A percentile compares a stretch with the other conserved stretches of the same genome.
phyloP scores from a whole-genome alignment of 2,888 invertebrate species.

The Camptogramma bilineatum region DNA sequence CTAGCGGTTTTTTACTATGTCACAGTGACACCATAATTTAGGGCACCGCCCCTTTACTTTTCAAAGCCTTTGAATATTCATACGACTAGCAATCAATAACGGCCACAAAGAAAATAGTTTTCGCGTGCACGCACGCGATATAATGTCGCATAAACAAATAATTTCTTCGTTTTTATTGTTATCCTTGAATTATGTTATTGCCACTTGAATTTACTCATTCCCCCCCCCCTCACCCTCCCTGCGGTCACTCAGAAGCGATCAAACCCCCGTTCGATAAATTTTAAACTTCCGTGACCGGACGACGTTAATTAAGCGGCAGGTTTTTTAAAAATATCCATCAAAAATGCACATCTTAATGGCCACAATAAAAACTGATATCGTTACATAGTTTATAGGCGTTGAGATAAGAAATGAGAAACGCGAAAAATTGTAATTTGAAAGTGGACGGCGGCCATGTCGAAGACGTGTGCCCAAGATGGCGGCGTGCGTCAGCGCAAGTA shows the following conservation, averaged over 20 bases:
- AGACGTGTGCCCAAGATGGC: constrained; percentile 58
- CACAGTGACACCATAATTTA: constrained; percentile 84
- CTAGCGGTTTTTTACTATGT: constrained; percentile 78
- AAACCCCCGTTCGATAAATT: constrained; percentile 71
- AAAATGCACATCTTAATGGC: constrained; percentile 81
- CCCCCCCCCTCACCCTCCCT: constrained; percentile 47
- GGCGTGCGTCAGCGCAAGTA: constrained; percentile 48
- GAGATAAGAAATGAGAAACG: constrained; percentile 56
- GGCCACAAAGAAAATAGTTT: constrained; percentile 81
- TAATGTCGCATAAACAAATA: constrained; percentile 83
- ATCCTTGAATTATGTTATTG: constrained; percentile 70
- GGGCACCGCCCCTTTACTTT: constrained; percentile 81
- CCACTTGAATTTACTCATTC: constrained; percentile 65
- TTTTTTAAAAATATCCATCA: constrained; percentile 76
- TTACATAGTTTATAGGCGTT: constrained; percentile 62
- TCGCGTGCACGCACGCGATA: constrained; percentile 84
- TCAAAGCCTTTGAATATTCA: constrained; percentile 83
- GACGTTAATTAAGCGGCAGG: constrained; percentile 74
- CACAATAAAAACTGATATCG: constrained; percentile 71
- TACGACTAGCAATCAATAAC: constrained; percentile 84
- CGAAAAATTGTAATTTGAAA: constrained; percentile 53
- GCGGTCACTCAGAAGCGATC: constrained; percentile 61
- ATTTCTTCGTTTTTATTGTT: constrained; percentile 79
- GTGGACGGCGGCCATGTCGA: constrained; percentile 57
- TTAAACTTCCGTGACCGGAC: constrained; percentile 78